These are phyloP conservation scores for Drosophila carrolli DNA, from an alignment of 1,140 invertebrate species.

Conservation along the genomic window DNA sequence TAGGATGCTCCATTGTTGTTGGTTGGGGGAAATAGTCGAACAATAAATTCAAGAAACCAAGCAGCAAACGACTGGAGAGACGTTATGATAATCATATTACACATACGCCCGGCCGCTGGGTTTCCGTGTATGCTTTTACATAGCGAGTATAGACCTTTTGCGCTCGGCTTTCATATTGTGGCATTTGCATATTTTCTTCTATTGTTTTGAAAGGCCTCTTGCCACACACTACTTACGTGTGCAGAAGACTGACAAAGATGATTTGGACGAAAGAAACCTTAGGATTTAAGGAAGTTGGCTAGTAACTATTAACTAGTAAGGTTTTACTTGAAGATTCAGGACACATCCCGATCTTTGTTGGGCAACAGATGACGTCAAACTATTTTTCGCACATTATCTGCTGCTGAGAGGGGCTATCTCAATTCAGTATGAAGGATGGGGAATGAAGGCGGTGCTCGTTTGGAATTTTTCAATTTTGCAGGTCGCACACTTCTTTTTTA, in stretches of 20 bases:
- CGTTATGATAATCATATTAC: slow-evolving; percentile 74
- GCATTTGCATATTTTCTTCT: slow-evolving; percentile 68
- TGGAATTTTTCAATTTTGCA: slow-evolving; percentile 70
- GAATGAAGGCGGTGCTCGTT: slow-evolving; percentile 12
- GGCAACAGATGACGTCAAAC: not conserved
- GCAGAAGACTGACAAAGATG: slow-evolving; percentile 20
- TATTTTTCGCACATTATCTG: not conserved
- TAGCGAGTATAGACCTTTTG: not conserved
- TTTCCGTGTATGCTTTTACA: slow-evolving; percentile 2
- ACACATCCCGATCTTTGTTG: slow-evolving; percentile 30
- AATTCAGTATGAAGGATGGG: slow-evolving; percentile 7
- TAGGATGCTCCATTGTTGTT: not conserved
- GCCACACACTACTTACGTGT: slow-evolving; percentile 47
- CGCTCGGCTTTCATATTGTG: slow-evolving; percentile 28
- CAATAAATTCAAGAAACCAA: slow-evolving; percentile 54
- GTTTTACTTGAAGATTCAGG: slow-evolving; percentile 45
- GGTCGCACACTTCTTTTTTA: slow-evolving; percentile 36
- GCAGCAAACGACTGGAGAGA: slow-evolving; percentile 33
- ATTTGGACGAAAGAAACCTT: slow-evolving; percentile 17
- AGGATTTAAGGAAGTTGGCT: not conserved
- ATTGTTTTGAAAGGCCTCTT: slow-evolving; percentile 68
- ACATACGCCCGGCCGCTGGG: slow-evolving; percentile 44
- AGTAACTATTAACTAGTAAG: slow-evolving; percentile 4
- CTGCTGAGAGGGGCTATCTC: slow-evolving; percentile 9
- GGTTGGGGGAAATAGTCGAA: slow-evolving; percentile 21